Conservation (phyloP, 2,888 invertebrate species). For the Acleris holmiana region DNA sequence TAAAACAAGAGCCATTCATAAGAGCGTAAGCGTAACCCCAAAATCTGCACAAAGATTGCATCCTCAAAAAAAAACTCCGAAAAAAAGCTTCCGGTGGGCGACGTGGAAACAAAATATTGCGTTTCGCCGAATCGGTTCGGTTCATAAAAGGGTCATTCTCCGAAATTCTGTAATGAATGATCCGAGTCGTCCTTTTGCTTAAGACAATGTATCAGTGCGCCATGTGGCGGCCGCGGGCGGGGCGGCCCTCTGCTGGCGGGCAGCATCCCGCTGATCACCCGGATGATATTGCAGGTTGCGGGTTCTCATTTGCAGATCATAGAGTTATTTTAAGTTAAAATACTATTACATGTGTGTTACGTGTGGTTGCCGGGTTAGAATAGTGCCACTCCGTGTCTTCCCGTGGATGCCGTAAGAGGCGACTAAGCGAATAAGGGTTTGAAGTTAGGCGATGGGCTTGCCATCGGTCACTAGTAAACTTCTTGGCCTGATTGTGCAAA, state of each 20-base stretch:
- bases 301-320: no score
- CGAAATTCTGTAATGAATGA: constrained; percentile 72
- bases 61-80: constrained; percentile 28
- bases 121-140: constrained; percentile 54
- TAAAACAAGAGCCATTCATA: not conserved
- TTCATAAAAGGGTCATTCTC: constrained; percentile 64
- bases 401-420: no score
- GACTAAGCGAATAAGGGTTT: no score
- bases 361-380: no score
- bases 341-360: no score
- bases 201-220: constrained; percentile 68
- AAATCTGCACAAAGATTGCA: constrained; percentile 24
- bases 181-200: constrained; percentile 69
- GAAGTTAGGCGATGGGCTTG: no score
- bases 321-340: no score
- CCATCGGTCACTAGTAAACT: no score
- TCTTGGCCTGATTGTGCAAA: no score
- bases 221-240: constrained; percentile 57
- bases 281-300: not conserved
- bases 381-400: no score
- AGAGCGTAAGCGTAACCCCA: constrained; percentile 12
- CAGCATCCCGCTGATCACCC: not conserved
- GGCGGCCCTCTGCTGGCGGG: constrained; percentile 19
- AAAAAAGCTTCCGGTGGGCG: constrained; percentile 38
- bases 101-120: constrained; percentile 40